These are phyloP conservation scores for Nannobrachium achirus DNA, from an alignment of 2,113 vertebrate genomes.

Conservation along the genomic window DNA sequence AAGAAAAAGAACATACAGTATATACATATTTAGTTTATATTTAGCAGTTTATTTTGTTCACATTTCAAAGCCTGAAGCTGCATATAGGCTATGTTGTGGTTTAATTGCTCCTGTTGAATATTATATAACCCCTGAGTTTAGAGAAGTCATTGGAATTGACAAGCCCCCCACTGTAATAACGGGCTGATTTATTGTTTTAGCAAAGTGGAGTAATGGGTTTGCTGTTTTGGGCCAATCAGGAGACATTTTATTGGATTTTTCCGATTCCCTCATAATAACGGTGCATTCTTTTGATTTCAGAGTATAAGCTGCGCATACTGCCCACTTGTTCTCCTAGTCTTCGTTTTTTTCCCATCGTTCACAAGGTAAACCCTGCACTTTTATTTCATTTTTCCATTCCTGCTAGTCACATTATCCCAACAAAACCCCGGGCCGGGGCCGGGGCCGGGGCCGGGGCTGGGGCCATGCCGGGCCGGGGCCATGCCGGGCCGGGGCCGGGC, in stretches of 20 bases:
- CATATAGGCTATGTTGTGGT: conserved; percentile 56
- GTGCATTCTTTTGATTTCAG: conserved; percentile 69
- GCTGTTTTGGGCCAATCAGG: conserved; percentile 64
- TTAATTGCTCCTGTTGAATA: conserved; percentile 58
- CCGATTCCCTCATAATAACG: conserved; percentile 61
- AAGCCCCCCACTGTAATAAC: conserved; percentile 59
- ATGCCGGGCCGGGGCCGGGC: background rate
- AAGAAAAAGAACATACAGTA: conserved; percentile 3
- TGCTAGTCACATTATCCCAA: conserved; percentile 52
- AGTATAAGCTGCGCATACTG: conserved; percentile 43
- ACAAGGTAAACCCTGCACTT: conserved; percentile 49
- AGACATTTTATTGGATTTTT: conserved; percentile 75
- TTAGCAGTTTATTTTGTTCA: conserved; percentile 57
- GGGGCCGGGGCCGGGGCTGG: too few relatives aligned
- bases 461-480: conserved; percentile 1
- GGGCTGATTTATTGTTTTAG: conserved; percentile 69
- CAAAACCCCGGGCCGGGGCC: conserved; percentile 21
- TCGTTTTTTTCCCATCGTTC: conserved; percentile 62
- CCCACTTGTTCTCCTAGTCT: conserved; percentile 50
- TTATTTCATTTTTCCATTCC: conserved; percentile 52
- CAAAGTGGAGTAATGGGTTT: conserved; percentile 69
- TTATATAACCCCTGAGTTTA: conserved; percentile 48
- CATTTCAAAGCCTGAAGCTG: conserved; percentile 53
- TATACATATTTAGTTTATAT: conserved; percentile 19
- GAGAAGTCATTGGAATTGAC: conserved; percentile 65